Percentiles rank a stretch among this genome's conserved stretches.
phyloP scores from a whole-genome alignment of 2,113 vertebrate species.

The Dissostichus mawsoni region DNA sequence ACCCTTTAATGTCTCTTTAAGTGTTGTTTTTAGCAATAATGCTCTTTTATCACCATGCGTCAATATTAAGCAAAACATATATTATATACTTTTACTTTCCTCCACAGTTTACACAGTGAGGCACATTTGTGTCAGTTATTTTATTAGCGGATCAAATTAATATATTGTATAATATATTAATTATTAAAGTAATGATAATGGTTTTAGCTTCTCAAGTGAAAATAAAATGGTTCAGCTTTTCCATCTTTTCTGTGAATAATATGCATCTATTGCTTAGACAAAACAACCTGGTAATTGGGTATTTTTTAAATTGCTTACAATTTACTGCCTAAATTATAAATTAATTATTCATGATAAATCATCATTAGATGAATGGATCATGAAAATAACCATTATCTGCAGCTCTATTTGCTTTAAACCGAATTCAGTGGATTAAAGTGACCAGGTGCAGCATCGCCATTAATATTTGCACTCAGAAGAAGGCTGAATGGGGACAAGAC shows the following conservation, averaged over 20 bases:
- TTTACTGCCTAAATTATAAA: neutral
- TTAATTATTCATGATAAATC: neutral
- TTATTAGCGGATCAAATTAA: neutral
- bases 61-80: too few relatives aligned
- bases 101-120: neutral
- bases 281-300: neutral
- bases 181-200: too few relatives aligned
- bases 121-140: neutral
- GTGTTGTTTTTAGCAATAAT: too few relatives aligned
- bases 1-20: too few relatives aligned
- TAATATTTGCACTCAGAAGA: neutral
- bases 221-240: neutral
- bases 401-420: neutral
- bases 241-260: neutral
- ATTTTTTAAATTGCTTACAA: neutral
- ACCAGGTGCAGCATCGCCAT: neutral
- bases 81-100: neutral
- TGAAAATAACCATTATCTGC: neutral
- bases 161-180: too few relatives aligned
- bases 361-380: too few relatives aligned
- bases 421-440: neutral
- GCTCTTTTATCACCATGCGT: too few relatives aligned
- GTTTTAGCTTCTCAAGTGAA: neutral
- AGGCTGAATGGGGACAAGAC: slow-evolving; percentile 3
- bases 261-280: neutral